These are phyloP conservation scores for Ganaspis sp. DNA, from an alignment of 1,140 invertebrate genomes.

Conservation along the genomic window DNA sequence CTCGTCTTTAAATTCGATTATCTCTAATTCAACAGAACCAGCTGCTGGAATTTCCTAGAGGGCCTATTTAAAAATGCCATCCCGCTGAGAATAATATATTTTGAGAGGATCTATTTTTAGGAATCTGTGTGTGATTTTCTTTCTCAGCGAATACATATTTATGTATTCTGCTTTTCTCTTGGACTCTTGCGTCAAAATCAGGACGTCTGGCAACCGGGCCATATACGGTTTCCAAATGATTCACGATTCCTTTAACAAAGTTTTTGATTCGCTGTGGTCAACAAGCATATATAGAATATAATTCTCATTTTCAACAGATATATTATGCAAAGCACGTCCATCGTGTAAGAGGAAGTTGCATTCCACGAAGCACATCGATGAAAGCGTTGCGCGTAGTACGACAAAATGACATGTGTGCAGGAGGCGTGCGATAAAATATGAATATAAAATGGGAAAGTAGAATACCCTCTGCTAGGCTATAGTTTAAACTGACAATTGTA, in stretches of 20 bases:
- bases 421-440: background rate
- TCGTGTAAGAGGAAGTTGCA: constrained; percentile 52
- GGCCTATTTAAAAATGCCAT: background rate
- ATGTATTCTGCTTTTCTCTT: background rate
- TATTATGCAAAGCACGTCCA: constrained; percentile 50
- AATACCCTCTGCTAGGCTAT: background rate
- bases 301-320: constrained; percentile 9
- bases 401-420: constrained; percentile 5
- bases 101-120: constrained; percentile 18
- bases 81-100: constrained; percentile 14
- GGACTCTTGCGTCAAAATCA: constrained; percentile 15
- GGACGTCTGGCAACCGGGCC: background rate
- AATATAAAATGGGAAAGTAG: constrained; percentile 6
- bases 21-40: background rate
- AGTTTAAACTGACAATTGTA: background rate
- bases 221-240: constrained; percentile 7
- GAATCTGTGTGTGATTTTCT: background rate
- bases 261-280: background rate
- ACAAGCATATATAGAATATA: background rate
- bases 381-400: background rate
- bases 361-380: constrained; percentile 46
- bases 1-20: background rate
- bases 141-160: background rate
- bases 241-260: constrained; percentile 15
- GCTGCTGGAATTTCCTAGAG: background rate